Evolutionary conservation across 2,113 vertebrate genomes (phyloP).

Genomic region (Bujurquina vittata): DNA sequence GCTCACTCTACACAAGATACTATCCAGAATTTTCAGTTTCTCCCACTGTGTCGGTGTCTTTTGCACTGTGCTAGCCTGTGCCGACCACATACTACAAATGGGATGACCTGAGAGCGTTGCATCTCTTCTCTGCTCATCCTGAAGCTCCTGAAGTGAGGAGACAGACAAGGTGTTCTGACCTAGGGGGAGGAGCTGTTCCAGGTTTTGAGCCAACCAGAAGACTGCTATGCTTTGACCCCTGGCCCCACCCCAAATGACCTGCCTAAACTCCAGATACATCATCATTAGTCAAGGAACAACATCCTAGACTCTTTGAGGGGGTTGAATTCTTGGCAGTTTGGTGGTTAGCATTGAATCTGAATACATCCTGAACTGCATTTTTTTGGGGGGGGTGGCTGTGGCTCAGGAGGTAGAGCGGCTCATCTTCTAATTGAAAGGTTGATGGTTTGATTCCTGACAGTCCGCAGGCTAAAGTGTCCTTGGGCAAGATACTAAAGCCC

Average conservation of each 20-base stretch:
- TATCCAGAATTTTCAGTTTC: background rate
- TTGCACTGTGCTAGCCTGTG: background rate
- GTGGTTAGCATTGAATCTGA: too few species aligned
- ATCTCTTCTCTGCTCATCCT: background rate
- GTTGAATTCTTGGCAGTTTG: too few species aligned
- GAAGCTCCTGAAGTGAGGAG: too few species aligned
- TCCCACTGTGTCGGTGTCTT: background rate
- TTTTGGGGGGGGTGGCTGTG: too few species aligned
- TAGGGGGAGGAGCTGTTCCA: background rate
- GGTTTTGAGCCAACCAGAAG: background rate
- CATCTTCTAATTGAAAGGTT: too few species aligned
- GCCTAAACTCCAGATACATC: background rate
- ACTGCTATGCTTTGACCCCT: background rate
- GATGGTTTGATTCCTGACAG: too few species aligned
- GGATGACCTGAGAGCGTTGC: background rate
- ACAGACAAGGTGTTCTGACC: too few species aligned
- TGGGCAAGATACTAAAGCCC: too few species aligned
- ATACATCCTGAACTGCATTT: too few species aligned
- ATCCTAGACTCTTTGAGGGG: background rate
- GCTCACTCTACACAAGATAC: background rate
- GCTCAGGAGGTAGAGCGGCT: too few species aligned
- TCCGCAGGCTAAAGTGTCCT: too few species aligned
- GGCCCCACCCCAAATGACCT: background rate
- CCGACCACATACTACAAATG: background rate
- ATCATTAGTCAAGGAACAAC: background rate